A percentile compares a stretch with the other conserved stretches of the same genome.
phyloP scores from a whole-genome alignment of 2,797 vertebrate genomes.

The Hypotaenidia philippensis region DNA sequence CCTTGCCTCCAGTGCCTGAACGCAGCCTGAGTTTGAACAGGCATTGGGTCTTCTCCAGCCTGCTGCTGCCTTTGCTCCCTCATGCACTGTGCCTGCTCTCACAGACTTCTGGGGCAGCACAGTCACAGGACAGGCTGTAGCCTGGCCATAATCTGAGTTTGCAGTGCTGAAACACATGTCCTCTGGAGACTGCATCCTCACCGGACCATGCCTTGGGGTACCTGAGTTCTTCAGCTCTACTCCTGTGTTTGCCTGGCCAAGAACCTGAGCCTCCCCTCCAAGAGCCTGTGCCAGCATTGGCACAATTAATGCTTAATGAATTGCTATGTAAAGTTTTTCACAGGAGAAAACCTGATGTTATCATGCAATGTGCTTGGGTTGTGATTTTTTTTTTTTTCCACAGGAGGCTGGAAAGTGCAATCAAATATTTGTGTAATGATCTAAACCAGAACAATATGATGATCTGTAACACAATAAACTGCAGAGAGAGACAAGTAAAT shows the following conservation, averaged over 20 bases:
- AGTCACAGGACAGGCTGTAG: too few species aligned
- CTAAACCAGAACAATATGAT: background rate
- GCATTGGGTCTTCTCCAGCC: background rate
- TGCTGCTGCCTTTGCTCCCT: background rate
- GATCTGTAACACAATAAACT: background rate
- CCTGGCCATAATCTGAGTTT: accelerated
- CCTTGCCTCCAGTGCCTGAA: too few species aligned
- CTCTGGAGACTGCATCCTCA: background rate
- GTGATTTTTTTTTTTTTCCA: background rate
- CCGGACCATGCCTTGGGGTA: background rate
- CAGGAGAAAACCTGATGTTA: background rate
- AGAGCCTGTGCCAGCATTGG: background rate
- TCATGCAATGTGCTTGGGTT: background rate
- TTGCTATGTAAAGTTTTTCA: background rate
- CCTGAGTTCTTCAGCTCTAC: too few species aligned
- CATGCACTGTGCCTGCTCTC: accelerated
- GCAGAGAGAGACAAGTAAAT: background rate
- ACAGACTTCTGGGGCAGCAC: background rate
- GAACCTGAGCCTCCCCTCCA: background rate
- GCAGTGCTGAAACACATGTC: background rate
- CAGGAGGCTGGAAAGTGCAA: background rate
- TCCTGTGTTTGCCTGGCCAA: background rate
- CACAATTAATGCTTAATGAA: background rate
- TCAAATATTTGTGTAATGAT: background rate
- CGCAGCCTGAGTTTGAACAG: background rate